These are phyloP conservation scores for Goniozus legneri DNA, from an alignment of 1,140 invertebrate genomes.

Conservation along the genomic window DNA sequence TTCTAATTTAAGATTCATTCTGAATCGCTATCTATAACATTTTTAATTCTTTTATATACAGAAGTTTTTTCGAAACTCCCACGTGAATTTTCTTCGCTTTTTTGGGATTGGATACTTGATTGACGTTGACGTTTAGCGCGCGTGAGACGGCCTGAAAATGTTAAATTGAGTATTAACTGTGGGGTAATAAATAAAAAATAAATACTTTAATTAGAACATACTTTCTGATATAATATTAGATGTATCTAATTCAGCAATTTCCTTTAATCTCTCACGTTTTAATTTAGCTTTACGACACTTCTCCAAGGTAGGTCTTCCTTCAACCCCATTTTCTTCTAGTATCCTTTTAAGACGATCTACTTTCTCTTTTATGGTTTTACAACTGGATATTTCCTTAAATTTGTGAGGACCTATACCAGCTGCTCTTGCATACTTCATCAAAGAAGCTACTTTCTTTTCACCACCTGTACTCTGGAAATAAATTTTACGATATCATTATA, in stretches of 20 bases:
- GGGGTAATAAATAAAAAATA: conserved; percentile 6
- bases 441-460: conserved; percentile 24
- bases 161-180: background rate
- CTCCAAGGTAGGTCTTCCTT: conserved; percentile 34
- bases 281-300: conserved; percentile 41
- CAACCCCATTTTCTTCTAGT: conserved; percentile 38
- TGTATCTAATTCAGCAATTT: conserved; percentile 33
- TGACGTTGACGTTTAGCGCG: conserved; percentile 28
- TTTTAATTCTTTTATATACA: conserved; percentile 29
- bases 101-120: conserved; percentile 11
- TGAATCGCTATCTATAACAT: conserved; percentile 41
- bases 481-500: too few species aligned
- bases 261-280: conserved; percentile 27
- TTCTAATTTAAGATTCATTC: conserved; percentile 25
- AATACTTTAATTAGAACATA: conserved; percentile 16
- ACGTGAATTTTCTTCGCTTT: conserved; percentile 11
- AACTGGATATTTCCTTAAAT: conserved; percentile 36
- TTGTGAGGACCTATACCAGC: conserved; percentile 38
- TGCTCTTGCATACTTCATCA: conserved; percentile 37
- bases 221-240: conserved; percentile 40
- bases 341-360: conserved; percentile 31
- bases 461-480: conserved; percentile 15
- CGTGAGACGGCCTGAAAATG: conserved; percentile 35
- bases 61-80: conserved; percentile 24
- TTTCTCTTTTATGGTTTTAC: conserved; percentile 32